Conservation (phyloP, 2,797 vertebrate genomes). For the Esox masquinongy region DNA sequence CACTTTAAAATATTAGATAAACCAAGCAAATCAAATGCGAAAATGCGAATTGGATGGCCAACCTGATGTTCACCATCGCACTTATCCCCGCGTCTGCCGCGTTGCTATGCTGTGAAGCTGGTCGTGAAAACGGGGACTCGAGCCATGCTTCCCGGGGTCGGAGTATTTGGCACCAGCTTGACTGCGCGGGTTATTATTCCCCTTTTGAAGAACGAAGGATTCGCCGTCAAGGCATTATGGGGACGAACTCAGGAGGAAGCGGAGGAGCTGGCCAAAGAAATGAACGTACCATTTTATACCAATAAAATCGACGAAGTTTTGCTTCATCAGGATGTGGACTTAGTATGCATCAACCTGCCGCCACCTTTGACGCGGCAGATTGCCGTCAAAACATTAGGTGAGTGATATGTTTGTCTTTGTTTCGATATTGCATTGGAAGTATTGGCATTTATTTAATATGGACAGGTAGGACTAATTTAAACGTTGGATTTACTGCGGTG, state of each 20-base stretch:
- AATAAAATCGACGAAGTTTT: slow-evolving; percentile 97
- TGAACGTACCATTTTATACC: slow-evolving; percentile 96
- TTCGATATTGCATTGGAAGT: background rate
- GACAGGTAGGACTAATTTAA: background rate
- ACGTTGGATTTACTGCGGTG: background rate
- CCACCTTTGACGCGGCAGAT: slow-evolving; percentile 95
- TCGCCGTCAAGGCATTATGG: slow-evolving; percentile 95
- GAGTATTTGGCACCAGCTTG: slow-evolving; percentile 96
- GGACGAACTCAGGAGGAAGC: slow-evolving; percentile 96
- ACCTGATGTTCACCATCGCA: slow-evolving; percentile 53
- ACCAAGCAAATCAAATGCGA: slow-evolving; percentile 24
- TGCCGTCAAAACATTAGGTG: slow-evolving; percentile 95
- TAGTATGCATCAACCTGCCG: slow-evolving; percentile 97
- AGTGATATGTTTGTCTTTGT: slow-evolving; percentile 55
- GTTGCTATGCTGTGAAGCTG: slow-evolving; percentile 30
- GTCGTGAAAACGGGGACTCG: slow-evolving; percentile 37
- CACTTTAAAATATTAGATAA: background rate
- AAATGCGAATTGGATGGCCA: slow-evolving; percentile 73
- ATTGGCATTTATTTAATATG: background rate
- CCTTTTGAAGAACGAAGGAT: slow-evolving; percentile 92
- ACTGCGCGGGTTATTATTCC: slow-evolving; percentile 94
- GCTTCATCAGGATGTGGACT: slow-evolving; percentile 94
- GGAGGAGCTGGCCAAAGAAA: slow-evolving; percentile 96
- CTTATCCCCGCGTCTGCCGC: slow-evolving; percentile 25
- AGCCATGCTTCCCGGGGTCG: slow-evolving; percentile 96